A percentile compares a stretch with the other conserved stretches of the same genome.
Evolutionary conservation across 2,113 vertebrate species (phyloP).

Genomic region (Otis tarda): DNA sequence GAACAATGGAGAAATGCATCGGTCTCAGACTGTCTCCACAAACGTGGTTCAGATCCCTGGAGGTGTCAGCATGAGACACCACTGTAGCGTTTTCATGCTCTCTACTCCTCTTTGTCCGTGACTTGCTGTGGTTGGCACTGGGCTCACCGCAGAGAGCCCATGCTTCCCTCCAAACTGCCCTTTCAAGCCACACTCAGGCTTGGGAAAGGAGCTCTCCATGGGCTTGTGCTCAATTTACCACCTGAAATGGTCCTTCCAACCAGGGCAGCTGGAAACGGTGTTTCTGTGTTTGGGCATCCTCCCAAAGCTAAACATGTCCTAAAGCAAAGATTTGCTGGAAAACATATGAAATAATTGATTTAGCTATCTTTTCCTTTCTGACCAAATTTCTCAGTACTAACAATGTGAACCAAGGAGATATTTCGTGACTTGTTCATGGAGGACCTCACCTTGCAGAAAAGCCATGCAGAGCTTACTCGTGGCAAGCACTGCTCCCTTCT

Average conservation of each 20-base stretch:
- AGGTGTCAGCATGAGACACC: not conserved
- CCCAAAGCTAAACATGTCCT: not conserved
- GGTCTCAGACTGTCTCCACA: not conserved
- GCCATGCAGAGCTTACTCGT: not conserved
- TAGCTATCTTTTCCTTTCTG: constrained; percentile 18
- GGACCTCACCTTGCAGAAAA: not conserved
- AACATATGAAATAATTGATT: not conserved
- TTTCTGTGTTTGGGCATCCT: not conserved
- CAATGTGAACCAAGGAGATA: not conserved
- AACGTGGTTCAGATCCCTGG: not conserved
- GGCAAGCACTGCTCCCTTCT: not conserved
- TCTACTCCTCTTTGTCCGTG: not conserved
- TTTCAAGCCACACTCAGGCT: accelerated
- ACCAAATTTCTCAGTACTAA: not conserved
- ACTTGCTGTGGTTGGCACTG: not conserved
- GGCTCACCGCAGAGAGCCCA: not conserved
- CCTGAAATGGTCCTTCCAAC: not conserved
- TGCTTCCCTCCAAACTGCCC: not conserved
- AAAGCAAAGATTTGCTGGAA: not conserved
- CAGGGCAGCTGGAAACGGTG: not conserved
- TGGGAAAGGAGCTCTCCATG: not conserved
- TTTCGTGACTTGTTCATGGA: not conserved
- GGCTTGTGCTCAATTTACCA: accelerated
- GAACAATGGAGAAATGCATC: not conserved
- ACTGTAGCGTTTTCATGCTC: not conserved